These are phyloP conservation scores for Microctenopoma steveboyesi DNA, from an alignment of 2,797 vertebrate genomes.

Conservation along the genomic window DNA sequence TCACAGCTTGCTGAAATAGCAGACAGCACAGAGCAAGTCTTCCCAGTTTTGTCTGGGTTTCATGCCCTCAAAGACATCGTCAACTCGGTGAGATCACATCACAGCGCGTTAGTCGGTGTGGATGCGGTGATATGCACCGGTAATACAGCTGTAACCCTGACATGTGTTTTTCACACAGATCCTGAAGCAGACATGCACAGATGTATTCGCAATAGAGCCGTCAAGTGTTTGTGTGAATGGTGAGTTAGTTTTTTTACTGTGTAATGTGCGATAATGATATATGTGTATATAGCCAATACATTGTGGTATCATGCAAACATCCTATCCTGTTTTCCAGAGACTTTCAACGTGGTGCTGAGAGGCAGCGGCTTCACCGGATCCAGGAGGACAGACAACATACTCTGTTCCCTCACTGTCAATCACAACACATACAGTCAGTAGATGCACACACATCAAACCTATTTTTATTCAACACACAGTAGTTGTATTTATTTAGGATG, in stretches of 20 bases:
- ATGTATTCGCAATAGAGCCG: slow-evolving; percentile 89
- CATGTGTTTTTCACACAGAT: slow-evolving; percentile 77
- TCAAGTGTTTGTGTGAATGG: slow-evolving; percentile 93
- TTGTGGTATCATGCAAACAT: too few species aligned
- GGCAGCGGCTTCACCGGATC: slow-evolving; percentile 88
- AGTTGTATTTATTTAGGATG: slow-evolving; percentile 1
- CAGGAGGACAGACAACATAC: slow-evolving; percentile 74
- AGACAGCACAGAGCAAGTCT: slow-evolving; percentile 92
- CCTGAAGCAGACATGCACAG: slow-evolving; percentile 89
- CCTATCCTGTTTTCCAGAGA: slow-evolving; percentile 80
- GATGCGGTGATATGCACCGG: too few species aligned
- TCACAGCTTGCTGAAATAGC: slow-evolving; percentile 92
- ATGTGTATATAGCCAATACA: not conserved
- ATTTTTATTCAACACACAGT: not conserved
- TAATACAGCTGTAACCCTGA: not conserved
- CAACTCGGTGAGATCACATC: slow-evolving; percentile 88
- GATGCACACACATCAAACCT: not conserved
- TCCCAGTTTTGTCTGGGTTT: slow-evolving; percentile 95
- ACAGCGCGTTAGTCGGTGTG: too few species aligned
- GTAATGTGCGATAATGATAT: not conserved
- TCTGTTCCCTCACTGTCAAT: slow-evolving; percentile 86
- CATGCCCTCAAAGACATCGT: slow-evolving; percentile 95
- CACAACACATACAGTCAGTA: slow-evolving; percentile 86
- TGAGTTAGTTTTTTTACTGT: slow-evolving; percentile 72
- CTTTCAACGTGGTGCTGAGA: slow-evolving; percentile 90